Evolutionary conservation across 2,113 vertebrate species (phyloP), one percentile per base, ranked within the genome.

Genomic region (Chauna torquata): DNA sequence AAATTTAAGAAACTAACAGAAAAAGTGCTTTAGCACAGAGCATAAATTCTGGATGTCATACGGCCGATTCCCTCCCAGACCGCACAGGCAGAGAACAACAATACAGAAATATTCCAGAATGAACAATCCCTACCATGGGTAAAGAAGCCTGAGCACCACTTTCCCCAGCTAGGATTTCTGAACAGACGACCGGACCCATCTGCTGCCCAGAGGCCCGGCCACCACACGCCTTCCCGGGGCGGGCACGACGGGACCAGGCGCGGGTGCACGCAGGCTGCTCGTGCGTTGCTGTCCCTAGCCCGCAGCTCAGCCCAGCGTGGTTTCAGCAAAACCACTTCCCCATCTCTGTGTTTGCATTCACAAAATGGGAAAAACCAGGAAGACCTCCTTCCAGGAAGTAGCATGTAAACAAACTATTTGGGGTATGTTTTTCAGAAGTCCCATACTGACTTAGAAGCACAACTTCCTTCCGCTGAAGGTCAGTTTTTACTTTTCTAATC

Each of bases 191-290:
- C 42, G 45, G 65, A 77, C 20, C 34, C 10, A 32, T 28, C 16
- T 57, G 36, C 34, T 90, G 44, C 30, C 36, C 1, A 1, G 27
- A 58, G 30, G 34, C 24, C 47, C 40, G 44, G 6, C 44, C 54
- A 28, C 36, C 22, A 13, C 0, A 4, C 27, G 22, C 7, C 12
- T 12, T 68, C 47, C 30, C 28, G 70, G 38, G 42, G 40, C 0
- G 0, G 55, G 19, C 2, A 0, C 2, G 6, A 49, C 4, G 0
- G 55, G 25, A 49, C 25, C 72, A 47, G 28, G 11, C 3, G 0
- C 7, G 25, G 16, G 18, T 7, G 0, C 3, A 24, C 24, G 4
- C 11, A 14, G 32, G 50, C 36, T 52, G 11, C 4, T 16, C 6
- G 15, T 16, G 20, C 12, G 5, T 7, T 69, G 52, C 58, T 70